phyloP scores from a whole-genome alignment of 2,113 vertebrate genomes.

The Tichodroma muraria region DNA sequence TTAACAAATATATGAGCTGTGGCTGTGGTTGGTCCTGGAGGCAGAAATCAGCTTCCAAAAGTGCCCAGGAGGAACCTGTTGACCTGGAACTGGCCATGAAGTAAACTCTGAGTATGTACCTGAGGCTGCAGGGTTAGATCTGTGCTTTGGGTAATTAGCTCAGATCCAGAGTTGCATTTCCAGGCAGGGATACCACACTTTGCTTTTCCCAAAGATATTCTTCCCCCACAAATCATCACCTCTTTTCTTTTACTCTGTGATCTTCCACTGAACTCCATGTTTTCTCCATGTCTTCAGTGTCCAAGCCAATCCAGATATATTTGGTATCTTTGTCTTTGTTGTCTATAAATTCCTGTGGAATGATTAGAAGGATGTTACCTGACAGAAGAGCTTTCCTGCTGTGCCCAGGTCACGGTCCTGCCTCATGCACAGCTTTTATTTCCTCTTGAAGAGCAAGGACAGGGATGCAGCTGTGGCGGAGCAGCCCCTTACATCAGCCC shows the following conservation, averaged over 20 bases:
- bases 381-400: background rate
- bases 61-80: background rate
- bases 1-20: background rate
- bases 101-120: background rate
- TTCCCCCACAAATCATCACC: background rate
- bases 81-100: background rate
- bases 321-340: conserved; percentile 18
- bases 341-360: conserved; percentile 48
- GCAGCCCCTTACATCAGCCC: background rate
- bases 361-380: background rate
- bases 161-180: background rate
- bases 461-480: background rate
- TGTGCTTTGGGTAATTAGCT: background rate
- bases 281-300: background rate
- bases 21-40: background rate
- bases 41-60: background rate
- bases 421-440: background rate
- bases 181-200: background rate
- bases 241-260: background rate
- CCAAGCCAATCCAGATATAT: conserved; percentile 1
- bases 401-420: background rate
- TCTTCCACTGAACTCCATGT: background rate
- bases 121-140: background rate
- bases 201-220: background rate
- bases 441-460: background rate